phyloP scores from a whole-genome alignment of 1,140 invertebrate genomes.

The Aphelenchoides fujianensis region DNA sequence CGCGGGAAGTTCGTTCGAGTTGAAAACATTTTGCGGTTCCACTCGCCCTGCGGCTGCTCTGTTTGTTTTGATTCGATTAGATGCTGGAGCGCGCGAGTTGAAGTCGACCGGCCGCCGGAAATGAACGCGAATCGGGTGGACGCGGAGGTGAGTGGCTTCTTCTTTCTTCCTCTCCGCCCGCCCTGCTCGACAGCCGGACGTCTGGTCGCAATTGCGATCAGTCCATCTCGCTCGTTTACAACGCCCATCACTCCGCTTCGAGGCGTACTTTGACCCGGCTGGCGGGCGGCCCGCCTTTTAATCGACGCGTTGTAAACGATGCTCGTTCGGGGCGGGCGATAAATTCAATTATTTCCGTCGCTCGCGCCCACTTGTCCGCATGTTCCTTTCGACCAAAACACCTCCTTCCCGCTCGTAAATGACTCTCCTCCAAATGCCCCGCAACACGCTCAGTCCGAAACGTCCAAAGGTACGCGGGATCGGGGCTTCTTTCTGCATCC shows the following conservation, averaged over 20 bases:
- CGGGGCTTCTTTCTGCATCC: not conserved
- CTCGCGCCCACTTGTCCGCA: too few relatives aligned
- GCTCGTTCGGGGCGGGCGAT: not conserved
- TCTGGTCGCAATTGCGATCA: too few relatives aligned
- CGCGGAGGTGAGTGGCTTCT: not conserved
- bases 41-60: not conserved
- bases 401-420: too few relatives aligned
- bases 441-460: not conserved
- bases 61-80: conserved; percentile 11
- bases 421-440: not conserved
- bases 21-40: conserved; percentile 3
- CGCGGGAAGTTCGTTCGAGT: not conserved
- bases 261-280: not conserved
- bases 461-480: not conserved
- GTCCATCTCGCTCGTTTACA: not conserved
- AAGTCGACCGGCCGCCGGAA: not conserved
- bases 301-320: not conserved
- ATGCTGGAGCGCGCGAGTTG: not conserved
- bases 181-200: too few relatives aligned
- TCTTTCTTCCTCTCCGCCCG: too few relatives aligned
- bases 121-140: too few relatives aligned
- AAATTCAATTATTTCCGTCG: not conserved
- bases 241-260: not conserved
- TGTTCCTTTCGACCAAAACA: too few relatives aligned
- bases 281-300: too few relatives aligned